phyloP scores from a whole-genome alignment of 2,888 invertebrate species.

The Cantharis rustica region DNA sequence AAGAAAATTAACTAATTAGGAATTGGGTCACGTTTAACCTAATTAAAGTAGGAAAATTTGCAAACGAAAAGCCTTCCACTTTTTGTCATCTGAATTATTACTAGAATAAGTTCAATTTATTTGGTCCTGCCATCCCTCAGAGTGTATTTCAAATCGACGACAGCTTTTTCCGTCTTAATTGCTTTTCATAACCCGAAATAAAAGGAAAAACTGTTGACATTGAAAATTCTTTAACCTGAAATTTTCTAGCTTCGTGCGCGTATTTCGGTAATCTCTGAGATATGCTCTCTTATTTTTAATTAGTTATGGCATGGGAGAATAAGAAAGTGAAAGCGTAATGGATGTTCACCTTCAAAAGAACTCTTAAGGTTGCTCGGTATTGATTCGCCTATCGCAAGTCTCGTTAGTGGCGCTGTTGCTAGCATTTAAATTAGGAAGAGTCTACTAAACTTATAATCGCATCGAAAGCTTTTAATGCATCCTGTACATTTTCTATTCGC shows the following conservation, averaged over 20 bases:
- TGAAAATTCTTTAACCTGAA: neutral
- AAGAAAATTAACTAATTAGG: neutral
- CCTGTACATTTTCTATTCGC: neutral
- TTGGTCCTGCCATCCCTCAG: neutral
- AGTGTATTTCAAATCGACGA: neutral
- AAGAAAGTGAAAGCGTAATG: neutral
- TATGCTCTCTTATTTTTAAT: neutral
- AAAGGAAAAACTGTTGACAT: neutral
- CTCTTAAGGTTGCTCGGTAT: neutral
- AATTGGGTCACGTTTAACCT: neutral
- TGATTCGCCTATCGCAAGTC: neutral
- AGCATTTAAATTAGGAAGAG: no score
- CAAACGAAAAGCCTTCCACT: neutral
- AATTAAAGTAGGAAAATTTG: neutral
- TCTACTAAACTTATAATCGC: no score
- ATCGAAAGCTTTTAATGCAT: no score
- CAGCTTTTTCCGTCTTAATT: neutral
- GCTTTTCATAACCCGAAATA: no score
- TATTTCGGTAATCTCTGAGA: neutral
- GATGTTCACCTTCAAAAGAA: neutral
- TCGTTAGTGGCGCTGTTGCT: neutral
- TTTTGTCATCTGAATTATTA: neutral
- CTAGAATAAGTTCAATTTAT: no score
- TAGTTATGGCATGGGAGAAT: neutral
- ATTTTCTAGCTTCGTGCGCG: neutral